These are phyloP conservation scores for Tenualosa ilisha DNA, from an alignment of 2,797 vertebrate genomes.

Conservation along the genomic window DNA sequence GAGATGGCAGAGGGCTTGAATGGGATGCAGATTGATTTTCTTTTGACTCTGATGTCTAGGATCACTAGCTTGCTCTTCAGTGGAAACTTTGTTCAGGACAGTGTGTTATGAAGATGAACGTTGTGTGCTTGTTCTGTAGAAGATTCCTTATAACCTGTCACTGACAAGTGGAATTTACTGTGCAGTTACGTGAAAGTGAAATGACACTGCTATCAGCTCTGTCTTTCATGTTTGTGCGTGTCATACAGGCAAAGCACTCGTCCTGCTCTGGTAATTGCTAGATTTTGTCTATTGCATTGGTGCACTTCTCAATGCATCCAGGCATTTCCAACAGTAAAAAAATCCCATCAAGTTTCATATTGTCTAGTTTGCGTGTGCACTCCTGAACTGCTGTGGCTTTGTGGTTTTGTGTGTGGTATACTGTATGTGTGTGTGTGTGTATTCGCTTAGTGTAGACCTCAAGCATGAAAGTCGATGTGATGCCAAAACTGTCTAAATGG, in stretches of 20 bases:
- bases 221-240: neutral
- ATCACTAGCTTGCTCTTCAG: neutral
- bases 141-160: neutral
- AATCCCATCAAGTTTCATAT: neutral
- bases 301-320: neutral
- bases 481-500: no score
- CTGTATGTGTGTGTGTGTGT: no score
- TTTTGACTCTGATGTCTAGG: slow-evolving; percentile 51
- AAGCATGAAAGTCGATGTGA: no score
- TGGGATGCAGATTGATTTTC: slow-evolving; percentile 67
- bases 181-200: neutral
- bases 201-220: neutral
- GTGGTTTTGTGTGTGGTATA: no score
- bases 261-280: neutral
- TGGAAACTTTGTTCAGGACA: slow-evolving; percentile 6
- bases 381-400: no score
- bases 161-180: neutral
- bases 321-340: neutral
- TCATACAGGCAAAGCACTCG: neutral
- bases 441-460: no score
- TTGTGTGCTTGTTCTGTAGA: neutral
- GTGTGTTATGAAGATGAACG: neutral
- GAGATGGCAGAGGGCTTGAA: slow-evolving; percentile 49
- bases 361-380: no score
- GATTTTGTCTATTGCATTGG: neutral